phyloP scores from a whole-genome alignment of 2,797 vertebrate genomes.

The Gadopsis bispinosus region DNA sequence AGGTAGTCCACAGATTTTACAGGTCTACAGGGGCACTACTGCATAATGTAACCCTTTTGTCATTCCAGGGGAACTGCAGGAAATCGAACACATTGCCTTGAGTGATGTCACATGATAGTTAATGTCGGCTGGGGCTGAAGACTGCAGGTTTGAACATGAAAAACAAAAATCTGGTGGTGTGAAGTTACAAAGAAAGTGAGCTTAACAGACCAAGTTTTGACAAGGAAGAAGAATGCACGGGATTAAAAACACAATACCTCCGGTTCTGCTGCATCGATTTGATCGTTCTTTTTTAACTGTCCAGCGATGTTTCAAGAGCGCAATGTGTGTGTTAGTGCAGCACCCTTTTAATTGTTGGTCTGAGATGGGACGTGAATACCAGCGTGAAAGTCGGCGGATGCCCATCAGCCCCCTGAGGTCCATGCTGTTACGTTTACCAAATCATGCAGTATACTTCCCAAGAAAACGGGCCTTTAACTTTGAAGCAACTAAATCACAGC shows the following conservation, averaged over 20 bases:
- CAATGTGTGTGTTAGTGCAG: background rate
- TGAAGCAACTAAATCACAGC: constrained; percentile 28
- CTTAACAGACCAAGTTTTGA: background rate
- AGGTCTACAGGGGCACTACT: background rate
- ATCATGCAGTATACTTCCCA: constrained; percentile 8
- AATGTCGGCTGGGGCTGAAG: no score
- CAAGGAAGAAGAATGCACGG: background rate
- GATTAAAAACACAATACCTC: background rate
- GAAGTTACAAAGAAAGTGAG: background rate
- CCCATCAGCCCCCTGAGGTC: background rate
- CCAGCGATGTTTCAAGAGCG: background rate
- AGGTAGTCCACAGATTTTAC: background rate
- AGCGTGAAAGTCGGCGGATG: background rate
- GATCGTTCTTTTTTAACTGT: background rate
- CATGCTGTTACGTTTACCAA: background rate
- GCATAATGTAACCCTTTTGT: background rate
- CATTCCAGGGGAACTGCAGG: no score
- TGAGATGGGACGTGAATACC: background rate
- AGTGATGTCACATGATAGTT: background rate
- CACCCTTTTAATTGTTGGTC: background rate
- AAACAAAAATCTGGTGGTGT: background rate
- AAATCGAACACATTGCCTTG: background rate
- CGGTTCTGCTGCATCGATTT: background rate
- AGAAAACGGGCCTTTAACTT: constrained; percentile 6
- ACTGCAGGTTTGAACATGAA: background rate